Evolutionary conservation across 2,888 invertebrate species (phyloP).

Genomic region (Barypeithes pellucidus): DNA sequence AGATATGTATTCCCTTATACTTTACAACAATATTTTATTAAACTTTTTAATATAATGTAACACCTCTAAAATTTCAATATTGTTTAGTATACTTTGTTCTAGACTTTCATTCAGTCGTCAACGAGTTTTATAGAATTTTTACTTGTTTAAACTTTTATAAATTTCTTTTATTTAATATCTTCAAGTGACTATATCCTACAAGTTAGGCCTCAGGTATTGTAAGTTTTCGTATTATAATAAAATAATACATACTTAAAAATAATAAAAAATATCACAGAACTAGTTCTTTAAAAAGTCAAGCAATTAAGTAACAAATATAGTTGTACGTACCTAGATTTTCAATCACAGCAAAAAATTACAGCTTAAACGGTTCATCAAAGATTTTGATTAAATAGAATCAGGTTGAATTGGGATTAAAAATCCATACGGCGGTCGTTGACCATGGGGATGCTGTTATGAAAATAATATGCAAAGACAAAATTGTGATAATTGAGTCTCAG

Average conservation of each 20-base stretch:
- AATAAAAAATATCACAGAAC: constrained; percentile 67
- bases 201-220: constrained; percentile 44
- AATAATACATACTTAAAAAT: constrained; percentile 52
- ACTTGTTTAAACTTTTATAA: constrained; percentile 29
- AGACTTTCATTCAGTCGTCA: constrained; percentile 37
- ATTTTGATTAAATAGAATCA: neutral
- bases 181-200: constrained; percentile 37
- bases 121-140: constrained; percentile 24
- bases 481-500: too few species aligned
- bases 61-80: constrained; percentile 39
- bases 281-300: constrained; percentile 24
- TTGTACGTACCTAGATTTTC: constrained; percentile 17
- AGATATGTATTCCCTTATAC: constrained; percentile 36
- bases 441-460: too few species aligned
- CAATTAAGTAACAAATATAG: neutral
- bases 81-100: constrained; percentile 45
- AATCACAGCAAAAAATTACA: constrained; percentile 2
- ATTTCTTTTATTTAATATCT: constrained; percentile 29
- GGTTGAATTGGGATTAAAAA: neutral
- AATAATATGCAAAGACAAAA: too few species aligned
- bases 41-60: constrained; percentile 32
- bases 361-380: neutral
- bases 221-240: constrained; percentile 27
- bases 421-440: too few species aligned
- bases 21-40: constrained; percentile 24